These are phyloP conservation scores for Machaerirhynchus nigripectus DNA, from an alignment of 2,113 vertebrate genomes.

Conservation along the genomic window DNA sequence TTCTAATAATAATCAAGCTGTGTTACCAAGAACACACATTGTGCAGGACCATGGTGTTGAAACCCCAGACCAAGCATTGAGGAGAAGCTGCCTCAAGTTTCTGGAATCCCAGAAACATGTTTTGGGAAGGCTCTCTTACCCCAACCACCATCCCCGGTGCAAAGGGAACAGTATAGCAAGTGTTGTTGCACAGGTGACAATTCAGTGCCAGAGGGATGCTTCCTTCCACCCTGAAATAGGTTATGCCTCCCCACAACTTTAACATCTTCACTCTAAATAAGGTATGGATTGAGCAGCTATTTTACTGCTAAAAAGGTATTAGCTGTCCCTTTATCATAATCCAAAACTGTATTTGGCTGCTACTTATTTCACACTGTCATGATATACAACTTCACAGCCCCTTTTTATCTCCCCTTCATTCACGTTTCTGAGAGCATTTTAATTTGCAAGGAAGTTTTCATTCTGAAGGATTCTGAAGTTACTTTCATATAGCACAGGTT, in stretches of 20 bases:
- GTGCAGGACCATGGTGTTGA: not conserved
- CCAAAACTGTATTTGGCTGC: not conserved
- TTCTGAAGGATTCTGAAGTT: not conserved
- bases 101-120: not conserved
- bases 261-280: not conserved
- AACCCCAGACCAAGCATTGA: rapidly evolving
- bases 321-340: not conserved
- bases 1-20: not conserved
- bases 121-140: not conserved
- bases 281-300: not conserved
- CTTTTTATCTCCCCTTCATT: not conserved
- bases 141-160: rapidly evolving
- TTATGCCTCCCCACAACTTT: not conserved
- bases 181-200: not conserved
- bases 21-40: not conserved
- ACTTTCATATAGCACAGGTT: not conserved
- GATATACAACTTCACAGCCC: rapidly evolving
- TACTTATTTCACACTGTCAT: not conserved
- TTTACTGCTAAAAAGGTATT: not conserved
- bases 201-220: not conserved
- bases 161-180: not conserved
- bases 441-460: not conserved
- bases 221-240: not conserved
- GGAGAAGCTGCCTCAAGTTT: not conserved
- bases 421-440: not conserved